Percentiles rank a stretch among this genome's conserved stretches.
Conservation (phyloP, 1,140 invertebrate genomes). For the Brachionus paranguensis region DNA sequence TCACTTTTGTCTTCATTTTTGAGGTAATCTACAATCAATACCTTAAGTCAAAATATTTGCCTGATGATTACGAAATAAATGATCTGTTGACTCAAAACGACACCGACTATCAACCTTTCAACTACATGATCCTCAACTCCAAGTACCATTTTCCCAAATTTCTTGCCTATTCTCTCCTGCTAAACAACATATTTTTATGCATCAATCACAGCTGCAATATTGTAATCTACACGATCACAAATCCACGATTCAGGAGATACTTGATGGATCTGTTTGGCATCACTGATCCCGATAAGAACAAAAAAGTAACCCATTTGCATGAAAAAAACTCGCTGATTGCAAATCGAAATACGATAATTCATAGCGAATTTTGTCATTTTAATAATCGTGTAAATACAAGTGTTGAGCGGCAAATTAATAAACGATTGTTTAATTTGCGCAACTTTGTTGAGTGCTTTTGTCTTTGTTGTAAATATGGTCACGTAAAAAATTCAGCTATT, state of each 20-base stretch:
- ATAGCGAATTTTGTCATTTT: neutral
- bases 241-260: slow-evolving; percentile 24
- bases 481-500: neutral
- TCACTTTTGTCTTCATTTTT: slow-evolving; percentile 40
- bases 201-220: slow-evolving; percentile 36
- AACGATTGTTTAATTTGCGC: neutral
- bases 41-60: neutral
- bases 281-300: neutral
- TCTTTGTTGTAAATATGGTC: slow-evolving; percentile 10
- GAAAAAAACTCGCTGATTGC: neutral
- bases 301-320: neutral
- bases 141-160: slow-evolving; percentile 33
- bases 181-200: slow-evolving; percentile 32
- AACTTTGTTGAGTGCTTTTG: neutral
- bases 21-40: slow-evolving; percentile 35
- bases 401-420: neutral
- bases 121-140: neutral
- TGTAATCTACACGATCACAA: slow-evolving; percentile 18
- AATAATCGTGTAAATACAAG: neutral
- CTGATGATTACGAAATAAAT: neutral
- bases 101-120: neutral
- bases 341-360: neutral
- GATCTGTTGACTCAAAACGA: neutral
- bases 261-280: neutral
- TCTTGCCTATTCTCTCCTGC: slow-evolving; percentile 26